Evolutionary conservation across 2,888 invertebrate species (phyloP).

Genomic region (Ashinkailepas kermadecensis): DNA sequence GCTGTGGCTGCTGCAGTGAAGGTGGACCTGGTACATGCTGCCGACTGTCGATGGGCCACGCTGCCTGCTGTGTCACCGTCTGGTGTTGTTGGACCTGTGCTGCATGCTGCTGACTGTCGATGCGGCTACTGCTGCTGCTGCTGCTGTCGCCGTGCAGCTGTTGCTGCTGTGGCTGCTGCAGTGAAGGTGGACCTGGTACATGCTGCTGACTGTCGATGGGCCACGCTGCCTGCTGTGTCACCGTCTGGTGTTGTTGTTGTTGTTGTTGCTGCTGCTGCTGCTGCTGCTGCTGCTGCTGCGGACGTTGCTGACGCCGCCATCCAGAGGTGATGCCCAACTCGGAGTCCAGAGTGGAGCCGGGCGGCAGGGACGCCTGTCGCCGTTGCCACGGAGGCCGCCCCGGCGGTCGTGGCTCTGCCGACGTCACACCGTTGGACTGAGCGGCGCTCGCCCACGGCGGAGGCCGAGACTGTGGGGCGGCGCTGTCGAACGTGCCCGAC

Average conservation of each 20-base stretch:
- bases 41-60: conserved; percentile 18
- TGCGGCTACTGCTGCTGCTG: conserved; percentile 7
- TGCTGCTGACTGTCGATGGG: conserved; percentile 15
- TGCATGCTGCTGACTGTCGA: neutral
- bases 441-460: conserved; percentile 24
- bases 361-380: conserved; percentile 3
- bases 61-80: neutral
- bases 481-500: neutral
- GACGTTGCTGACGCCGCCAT: conserved; percentile 22
- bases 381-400: neutral
- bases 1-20: conserved; percentile 18
- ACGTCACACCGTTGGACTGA: neutral
- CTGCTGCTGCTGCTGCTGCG: neutral
- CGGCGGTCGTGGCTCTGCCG: neutral
- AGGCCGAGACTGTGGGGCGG: neutral
- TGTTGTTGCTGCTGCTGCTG: neutral
- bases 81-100: conserved; percentile 5
- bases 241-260: neutral
- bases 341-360: neutral
- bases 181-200: neutral
- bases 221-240: neutral
- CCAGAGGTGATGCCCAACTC: neutral
- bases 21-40: neutral
- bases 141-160: conserved; percentile 18
- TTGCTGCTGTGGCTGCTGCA: neutral